Conservation (phyloP, 2,113 vertebrate genomes). For the Columba livia region DNA sequence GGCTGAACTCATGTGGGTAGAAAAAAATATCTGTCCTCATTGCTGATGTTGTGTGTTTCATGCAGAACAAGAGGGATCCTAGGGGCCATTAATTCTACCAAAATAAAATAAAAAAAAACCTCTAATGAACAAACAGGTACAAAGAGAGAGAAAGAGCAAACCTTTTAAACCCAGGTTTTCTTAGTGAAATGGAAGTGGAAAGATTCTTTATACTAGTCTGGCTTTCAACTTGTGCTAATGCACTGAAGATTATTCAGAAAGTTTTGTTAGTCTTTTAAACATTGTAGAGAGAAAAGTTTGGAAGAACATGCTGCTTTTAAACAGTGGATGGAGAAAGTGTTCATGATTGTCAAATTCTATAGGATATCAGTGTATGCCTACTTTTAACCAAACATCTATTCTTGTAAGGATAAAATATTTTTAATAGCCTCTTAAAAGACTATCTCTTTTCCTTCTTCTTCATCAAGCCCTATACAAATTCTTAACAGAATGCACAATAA, state of each 20-base stretch:
- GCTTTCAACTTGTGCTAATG: not conserved
- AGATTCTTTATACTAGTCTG: not conserved
- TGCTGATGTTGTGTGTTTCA: not conserved
- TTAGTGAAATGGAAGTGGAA: not conserved
- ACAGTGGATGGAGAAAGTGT: not conserved
- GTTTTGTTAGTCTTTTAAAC: not conserved
- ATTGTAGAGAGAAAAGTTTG: not conserved
- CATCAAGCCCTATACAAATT: not conserved
- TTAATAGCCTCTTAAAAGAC: not conserved
- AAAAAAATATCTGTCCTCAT: rapidly evolving
- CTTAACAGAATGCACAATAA: not conserved
- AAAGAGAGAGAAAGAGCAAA: not conserved
- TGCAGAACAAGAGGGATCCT: not conserved
- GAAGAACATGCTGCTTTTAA: not conserved
- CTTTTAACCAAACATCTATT: not conserved
- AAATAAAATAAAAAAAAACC: not conserved
- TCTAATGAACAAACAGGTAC: not conserved
- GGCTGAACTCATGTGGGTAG: not conserved
- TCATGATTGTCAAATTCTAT: not conserved
- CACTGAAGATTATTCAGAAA: not conserved
- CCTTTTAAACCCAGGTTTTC: not conserved
- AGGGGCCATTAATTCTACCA: not conserved
- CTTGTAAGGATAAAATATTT: not conserved
- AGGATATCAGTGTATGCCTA: not conserved
- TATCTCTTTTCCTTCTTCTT: not conserved